phyloP scores from a whole-genome alignment of 2,113 vertebrate species.

The Bubalus kerabau region DNA sequence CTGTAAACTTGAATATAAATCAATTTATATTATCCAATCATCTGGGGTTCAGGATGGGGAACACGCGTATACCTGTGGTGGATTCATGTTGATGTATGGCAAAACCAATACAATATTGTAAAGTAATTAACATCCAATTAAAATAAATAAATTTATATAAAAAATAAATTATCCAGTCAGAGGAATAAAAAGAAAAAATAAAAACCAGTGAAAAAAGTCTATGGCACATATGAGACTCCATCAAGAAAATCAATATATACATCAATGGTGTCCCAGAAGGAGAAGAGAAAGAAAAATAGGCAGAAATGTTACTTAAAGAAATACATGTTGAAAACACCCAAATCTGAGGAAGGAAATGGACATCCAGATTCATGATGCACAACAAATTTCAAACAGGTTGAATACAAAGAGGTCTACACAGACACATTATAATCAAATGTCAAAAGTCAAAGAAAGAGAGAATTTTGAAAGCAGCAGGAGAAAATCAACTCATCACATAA shows the following conservation, averaged over 20 bases:
- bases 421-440: neutral
- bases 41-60: no score
- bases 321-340: neutral
- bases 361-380: neutral
- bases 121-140: no score
- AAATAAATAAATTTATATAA: no score
- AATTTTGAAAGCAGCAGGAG: neutral
- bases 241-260: neutral
- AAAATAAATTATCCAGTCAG: neutral
- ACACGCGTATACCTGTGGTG: no score
- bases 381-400: neutral
- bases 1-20: neutral
- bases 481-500: neutral
- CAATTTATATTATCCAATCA: neutral
- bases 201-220: neutral
- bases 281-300: neutral
- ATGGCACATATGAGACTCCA: no score
- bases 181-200: neutral
- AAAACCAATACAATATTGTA: no score
- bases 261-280: neutral
- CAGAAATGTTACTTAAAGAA: neutral
- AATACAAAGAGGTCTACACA: neutral
- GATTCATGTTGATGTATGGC: no score
- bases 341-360: neutral
- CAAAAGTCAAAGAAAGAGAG: neutral